phyloP scores from a whole-genome alignment of 2,797 vertebrate species.

The Pseudocheirus occidentalis region DNA sequence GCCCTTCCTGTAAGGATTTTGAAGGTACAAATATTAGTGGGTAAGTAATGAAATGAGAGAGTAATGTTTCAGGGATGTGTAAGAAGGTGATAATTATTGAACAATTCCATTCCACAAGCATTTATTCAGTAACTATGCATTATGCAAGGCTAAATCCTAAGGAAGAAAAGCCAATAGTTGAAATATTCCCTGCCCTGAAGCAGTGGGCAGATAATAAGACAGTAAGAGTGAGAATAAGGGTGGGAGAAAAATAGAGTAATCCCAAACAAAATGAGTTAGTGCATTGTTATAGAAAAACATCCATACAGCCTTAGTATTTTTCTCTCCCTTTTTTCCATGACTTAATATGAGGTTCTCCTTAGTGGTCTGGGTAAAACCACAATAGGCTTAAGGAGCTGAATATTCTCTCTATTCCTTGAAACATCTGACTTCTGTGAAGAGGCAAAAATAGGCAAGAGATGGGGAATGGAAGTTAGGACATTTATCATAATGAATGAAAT shows the following conservation, averaged over 20 bases:
- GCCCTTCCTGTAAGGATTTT: constrained; percentile 15
- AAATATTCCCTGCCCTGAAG: background rate
- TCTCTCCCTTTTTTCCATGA: background rate
- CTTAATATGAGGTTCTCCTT: constrained; percentile 23
- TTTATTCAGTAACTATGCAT: background rate
- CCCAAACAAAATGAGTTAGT: background rate
- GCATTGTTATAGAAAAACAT: background rate
- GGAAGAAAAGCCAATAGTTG: background rate
- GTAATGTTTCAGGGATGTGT: background rate
- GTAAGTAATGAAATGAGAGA: constrained; percentile 14
- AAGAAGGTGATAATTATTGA: constrained; percentile 7
- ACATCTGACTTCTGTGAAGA: background rate
- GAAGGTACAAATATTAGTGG: background rate
- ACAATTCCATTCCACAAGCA: background rate
- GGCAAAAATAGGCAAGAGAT: background rate
- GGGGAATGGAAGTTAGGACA: constrained; percentile 2
- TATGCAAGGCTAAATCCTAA: background rate
- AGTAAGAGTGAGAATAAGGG: background rate
- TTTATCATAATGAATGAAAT: constrained; percentile 41
- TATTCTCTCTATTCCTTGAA: background rate
- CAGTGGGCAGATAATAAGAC: background rate
- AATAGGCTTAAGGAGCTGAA: background rate
- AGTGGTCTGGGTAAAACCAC: constrained; percentile 17
- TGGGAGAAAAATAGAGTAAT: background rate
- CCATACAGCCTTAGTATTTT: background rate